phyloP scores from a whole-genome alignment of 2,797 vertebrate genomes.

The Rhadinocentrus ornatus region DNA sequence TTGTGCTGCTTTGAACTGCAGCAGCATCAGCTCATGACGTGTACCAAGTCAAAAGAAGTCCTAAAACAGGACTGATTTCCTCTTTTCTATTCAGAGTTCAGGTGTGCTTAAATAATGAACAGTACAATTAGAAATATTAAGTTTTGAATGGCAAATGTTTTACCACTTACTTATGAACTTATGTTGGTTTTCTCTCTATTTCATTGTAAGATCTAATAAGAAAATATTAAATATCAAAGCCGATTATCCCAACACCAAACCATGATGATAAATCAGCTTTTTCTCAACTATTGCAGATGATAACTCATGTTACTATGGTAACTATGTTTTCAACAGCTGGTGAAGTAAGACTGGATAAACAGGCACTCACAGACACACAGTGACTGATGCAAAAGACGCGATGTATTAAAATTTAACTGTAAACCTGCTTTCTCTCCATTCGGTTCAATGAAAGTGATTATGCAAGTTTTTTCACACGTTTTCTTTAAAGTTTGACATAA shows the following conservation, averaged over 20 bases:
- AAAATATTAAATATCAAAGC: slow-evolving; percentile 1
- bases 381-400: neutral
- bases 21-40: slow-evolving; percentile 10
- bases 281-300: neutral
- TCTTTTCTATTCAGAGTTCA: neutral
- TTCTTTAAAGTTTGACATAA: neutral
- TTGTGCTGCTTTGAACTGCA: slow-evolving; percentile 15
- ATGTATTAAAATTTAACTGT: neutral
- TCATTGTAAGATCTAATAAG: neutral
- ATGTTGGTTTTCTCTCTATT: neutral
- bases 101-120: neutral
- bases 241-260: slow-evolving; percentile 8
- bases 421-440: neutral
- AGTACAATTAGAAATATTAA: neutral
- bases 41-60: neutral
- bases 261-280: neutral
- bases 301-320: neutral
- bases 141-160: neutral
- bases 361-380: neutral
- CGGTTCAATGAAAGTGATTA: neutral
- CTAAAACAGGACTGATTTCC: neutral
- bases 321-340: neutral
- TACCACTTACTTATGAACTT: neutral
- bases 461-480: neutral
- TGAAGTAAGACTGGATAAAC: neutral